A percentile compares a stretch with the other conserved stretches of the same genome.
Conservation (phyloP, 2,113 vertebrate species). For the Romanogobio albipinnatus region DNA sequence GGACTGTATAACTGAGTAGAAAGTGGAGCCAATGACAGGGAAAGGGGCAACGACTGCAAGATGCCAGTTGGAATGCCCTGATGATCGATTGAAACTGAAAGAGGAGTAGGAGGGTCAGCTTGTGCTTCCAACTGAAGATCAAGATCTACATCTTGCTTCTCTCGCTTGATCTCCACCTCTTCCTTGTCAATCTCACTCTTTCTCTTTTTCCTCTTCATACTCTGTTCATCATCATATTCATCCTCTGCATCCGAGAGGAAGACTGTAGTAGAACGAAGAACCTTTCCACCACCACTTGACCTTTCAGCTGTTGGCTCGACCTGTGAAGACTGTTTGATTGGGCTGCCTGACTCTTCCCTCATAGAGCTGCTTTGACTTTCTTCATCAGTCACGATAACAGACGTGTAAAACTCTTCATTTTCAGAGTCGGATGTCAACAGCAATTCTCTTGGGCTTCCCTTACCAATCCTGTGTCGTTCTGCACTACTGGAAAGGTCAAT, state of each 20-base stretch:
- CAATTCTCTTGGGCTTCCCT: conserved; percentile 66
- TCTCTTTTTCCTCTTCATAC: conserved; percentile 67
- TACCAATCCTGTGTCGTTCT: conserved; percentile 62
- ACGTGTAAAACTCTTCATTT: conserved; percentile 77
- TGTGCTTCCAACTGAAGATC: conserved; percentile 77
- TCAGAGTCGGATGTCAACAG: conserved; percentile 79
- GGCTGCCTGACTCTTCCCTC: conserved; percentile 68
- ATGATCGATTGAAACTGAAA: conserved; percentile 60
- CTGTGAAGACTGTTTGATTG: conserved; percentile 65
- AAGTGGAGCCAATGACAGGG: conserved; percentile 71
- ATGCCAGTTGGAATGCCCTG: conserved; percentile 62
- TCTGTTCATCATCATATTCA: conserved; percentile 75
- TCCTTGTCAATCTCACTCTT: conserved; percentile 69
- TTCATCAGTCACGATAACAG: conserved; percentile 77
- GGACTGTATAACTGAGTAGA: conserved; percentile 75
- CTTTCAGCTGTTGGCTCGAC: conserved; percentile 63
- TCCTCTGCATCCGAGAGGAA: conserved; percentile 81
- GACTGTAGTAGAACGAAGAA: conserved; percentile 77
- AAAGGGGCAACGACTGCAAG: conserved; percentile 74
- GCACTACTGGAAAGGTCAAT: conserved; percentile 75
- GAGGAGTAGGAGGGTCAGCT: conserved; percentile 74
- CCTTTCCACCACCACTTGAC: conserved; percentile 73
- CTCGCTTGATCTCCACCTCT: conserved; percentile 72
- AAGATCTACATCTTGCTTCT: conserved; percentile 73
- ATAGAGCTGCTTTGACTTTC: conserved; percentile 73